Percentiles rank a stretch among this genome's conserved stretches.
Evolutionary conservation across 2,113 vertebrate genomes (phyloP).

Genomic region (Pollimyrus isidori): DNA sequence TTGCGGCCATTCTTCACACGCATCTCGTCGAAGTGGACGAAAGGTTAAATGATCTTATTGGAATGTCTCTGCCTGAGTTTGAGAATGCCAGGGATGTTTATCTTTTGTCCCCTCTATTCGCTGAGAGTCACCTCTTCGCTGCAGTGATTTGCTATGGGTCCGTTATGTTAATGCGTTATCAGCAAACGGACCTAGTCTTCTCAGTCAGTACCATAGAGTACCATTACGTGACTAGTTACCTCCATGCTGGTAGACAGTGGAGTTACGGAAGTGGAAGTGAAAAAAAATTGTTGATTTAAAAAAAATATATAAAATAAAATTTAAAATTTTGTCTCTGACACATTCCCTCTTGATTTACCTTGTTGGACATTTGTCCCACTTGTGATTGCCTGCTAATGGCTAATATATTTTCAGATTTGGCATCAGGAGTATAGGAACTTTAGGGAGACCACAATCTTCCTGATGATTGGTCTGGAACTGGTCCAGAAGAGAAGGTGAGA

Average conservation of each 20-base stretch:
- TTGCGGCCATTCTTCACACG: neutral
- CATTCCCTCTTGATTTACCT: neutral
- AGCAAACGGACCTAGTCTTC: neutral
- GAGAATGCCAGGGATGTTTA: slow-evolving; percentile 1
- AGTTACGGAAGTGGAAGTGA: neutral
- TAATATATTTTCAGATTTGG: slow-evolving; percentile 70
- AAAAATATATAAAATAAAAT: neutral
- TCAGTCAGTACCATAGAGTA: neutral
- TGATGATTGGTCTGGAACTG: slow-evolving; percentile 88
- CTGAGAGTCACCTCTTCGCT: neutral
- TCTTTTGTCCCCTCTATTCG: neutral
- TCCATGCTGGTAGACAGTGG: neutral
- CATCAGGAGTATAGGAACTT: slow-evolving; percentile 89
- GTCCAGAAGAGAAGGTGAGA: slow-evolving; percentile 82
- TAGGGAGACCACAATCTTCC: slow-evolving; percentile 82
- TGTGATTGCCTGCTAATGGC: slow-evolving; percentile 14
- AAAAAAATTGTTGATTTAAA: neutral
- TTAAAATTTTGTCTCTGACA: neutral
- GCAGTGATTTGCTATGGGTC: neutral
- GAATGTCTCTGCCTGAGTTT: neutral
- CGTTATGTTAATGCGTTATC: neutral
- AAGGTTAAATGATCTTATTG: neutral
- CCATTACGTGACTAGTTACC: neutral
- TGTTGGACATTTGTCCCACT: neutral
- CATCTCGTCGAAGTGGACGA: neutral